Conservation (phyloP, 2,113 vertebrate genomes). For the Thinocorus orbignyianus region DNA sequence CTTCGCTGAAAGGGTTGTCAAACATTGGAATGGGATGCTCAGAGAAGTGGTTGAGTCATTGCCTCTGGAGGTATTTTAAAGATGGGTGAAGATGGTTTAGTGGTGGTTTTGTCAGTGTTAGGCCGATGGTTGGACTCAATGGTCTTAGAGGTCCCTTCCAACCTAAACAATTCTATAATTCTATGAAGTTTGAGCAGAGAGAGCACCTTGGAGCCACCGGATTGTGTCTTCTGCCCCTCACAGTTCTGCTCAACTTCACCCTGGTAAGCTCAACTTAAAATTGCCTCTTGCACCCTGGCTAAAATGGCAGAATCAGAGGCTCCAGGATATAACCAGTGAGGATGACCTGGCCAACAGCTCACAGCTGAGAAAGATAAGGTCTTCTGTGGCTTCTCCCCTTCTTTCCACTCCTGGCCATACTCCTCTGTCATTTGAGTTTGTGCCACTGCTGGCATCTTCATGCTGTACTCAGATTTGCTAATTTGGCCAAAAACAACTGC, state of each 20-base stretch:
- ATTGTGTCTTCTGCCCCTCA: no score
- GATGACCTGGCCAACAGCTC: background rate
- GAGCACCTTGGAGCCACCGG: background rate
- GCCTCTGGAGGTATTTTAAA: no score
- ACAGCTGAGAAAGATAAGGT: background rate
- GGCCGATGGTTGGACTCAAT: no score
- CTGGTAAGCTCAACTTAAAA: background rate
- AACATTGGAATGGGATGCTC: no score
- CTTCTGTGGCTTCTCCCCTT: background rate
- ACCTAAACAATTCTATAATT: no score
- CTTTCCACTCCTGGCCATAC: background rate
- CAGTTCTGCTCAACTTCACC: background rate
- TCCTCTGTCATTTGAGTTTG: background rate
- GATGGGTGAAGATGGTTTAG: no score
- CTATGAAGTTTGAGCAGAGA: background rate
- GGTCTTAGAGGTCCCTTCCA: no score
- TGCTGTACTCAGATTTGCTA: accelerated
- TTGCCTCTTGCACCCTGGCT: background rate
- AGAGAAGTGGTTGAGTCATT: no score
- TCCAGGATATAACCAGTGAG: background rate
- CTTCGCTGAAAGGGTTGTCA: no score
- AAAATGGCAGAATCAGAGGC: background rate
- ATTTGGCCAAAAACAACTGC: background rate
- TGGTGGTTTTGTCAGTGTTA: no score
- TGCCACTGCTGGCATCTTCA: background rate